Percentiles rank a stretch among this genome's conserved stretches.
Evolutionary conservation across 2,888 invertebrate species (phyloP).

Genomic region (Pyrrhosoma nymphula): DNA sequence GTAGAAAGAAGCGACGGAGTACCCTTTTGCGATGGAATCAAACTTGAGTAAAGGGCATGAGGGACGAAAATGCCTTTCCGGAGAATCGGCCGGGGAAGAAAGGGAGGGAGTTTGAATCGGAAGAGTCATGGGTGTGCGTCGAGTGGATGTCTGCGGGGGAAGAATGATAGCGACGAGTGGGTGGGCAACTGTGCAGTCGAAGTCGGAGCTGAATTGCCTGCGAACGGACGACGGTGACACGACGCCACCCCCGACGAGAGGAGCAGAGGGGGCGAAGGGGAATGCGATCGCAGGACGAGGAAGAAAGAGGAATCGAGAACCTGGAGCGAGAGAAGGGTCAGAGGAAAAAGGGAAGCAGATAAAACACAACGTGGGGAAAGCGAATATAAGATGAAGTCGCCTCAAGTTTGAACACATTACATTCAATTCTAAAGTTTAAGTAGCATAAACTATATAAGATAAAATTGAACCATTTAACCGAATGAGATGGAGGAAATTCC

Average conservation of each 20-base stretch:
- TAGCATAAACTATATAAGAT: too few species aligned
- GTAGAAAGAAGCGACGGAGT: too few species aligned
- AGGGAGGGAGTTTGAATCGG: neutral
- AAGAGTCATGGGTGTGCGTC: neutral
- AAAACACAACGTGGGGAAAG: neutral
- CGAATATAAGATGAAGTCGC: too few species aligned
- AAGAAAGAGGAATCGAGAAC: neutral
- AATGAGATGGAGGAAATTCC: too few species aligned
- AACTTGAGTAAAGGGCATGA: too few species aligned
- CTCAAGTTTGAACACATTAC: too few species aligned
- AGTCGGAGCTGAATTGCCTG: neutral
- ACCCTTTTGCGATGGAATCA: too few species aligned
- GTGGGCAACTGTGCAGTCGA: conserved; percentile 42
- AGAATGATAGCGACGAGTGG: conserved; percentile 48
- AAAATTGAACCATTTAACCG: too few species aligned
- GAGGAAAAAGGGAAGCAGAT: neutral
- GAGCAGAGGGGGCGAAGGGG: neutral
- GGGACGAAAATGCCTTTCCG: too few species aligned
- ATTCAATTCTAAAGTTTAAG: too few species aligned
- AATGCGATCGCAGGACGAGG: neutral
- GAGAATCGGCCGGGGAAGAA: neutral
- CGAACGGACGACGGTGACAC: neutral
- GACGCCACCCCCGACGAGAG: neutral
- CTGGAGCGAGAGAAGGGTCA: neutral
- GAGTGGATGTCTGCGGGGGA: conserved; percentile 7